These are phyloP conservation scores for Heteromyza rotundicornis DNA, from an alignment of 2,888 invertebrate species.

Conservation along the genomic window DNA sequence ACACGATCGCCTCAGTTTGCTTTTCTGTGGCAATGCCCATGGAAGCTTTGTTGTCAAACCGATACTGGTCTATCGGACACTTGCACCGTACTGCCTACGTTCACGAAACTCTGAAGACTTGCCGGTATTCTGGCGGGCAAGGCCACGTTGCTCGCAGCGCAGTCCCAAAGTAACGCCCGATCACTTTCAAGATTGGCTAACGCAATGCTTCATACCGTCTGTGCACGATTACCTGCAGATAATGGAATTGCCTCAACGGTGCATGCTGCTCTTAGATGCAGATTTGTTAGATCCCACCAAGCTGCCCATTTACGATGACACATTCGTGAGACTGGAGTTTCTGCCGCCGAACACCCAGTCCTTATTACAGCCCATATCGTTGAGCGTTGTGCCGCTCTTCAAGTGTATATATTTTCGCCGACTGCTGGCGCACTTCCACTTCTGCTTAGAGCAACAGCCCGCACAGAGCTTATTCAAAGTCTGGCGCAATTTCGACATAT, in stretches of 20 bases:
- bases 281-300: slow-evolving; percentile 5
- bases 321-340: slow-evolving; percentile 11
- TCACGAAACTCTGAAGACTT: not conserved
- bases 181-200: slow-evolving; percentile 20
- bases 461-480: slow-evolving; percentile 15
- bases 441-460: no score
- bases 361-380: slow-evolving; percentile 13
- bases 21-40: slow-evolving; percentile 16
- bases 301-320: no score
- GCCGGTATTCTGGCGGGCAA: slow-evolving; percentile 16
- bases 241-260: slow-evolving; percentile 10
- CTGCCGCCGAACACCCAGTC: slow-evolving; percentile 7
- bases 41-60: slow-evolving; percentile 21
- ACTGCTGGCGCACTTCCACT: no score
- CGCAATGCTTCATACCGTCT: slow-evolving; percentile 18
- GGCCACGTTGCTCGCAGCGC: not conserved
- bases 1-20: slow-evolving; percentile 16
- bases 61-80: slow-evolving; percentile 15
- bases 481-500: slow-evolving; percentile 17
- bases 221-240: slow-evolving; percentile 13
- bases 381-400: slow-evolving; percentile 17
- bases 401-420: slow-evolving; percentile 15
- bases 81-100: slow-evolving; percentile 6
- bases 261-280: slow-evolving; percentile 11
- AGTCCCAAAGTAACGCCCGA: slow-evolving; percentile 4